phyloP scores from a whole-genome alignment of 2,113 vertebrate genomes.

The Anser brachyrhynchus region DNA sequence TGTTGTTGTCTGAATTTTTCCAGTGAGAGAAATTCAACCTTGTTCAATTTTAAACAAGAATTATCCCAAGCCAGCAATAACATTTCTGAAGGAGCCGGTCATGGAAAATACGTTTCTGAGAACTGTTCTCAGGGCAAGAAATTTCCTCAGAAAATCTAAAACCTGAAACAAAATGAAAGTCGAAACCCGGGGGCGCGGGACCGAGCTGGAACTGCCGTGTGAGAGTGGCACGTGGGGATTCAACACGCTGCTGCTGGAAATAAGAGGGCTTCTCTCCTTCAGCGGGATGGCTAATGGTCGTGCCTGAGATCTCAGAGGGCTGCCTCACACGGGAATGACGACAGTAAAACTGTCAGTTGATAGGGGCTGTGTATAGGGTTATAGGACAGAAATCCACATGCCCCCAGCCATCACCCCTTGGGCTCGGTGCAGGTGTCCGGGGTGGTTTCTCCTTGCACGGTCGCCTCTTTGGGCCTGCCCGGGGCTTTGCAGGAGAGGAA shows the following conservation, averaged over 20 bases:
- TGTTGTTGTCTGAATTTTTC: conserved; percentile 44
- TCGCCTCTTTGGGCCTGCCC: background rate
- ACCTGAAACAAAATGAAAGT: background rate
- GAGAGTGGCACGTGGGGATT: background rate
- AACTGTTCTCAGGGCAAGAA: conserved; percentile 6
- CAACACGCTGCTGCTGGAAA: background rate
- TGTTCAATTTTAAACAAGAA: background rate
- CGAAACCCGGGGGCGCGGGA: background rate
- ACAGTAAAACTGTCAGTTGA: background rate
- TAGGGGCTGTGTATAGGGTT: background rate
- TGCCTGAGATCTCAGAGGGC: background rate
- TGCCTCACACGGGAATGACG: background rate
- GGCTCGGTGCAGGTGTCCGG: background rate
- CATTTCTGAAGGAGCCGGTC: conserved; percentile 44
- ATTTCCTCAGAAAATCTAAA: conserved; percentile 6
- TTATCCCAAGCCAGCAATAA: conserved; percentile 53
- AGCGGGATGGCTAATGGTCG: background rate
- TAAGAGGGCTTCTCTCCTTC: background rate
- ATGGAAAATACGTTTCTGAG: conserved; percentile 51
- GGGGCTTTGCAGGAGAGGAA: background rate
- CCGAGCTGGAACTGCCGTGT: background rate
- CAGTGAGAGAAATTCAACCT: conserved; percentile 29
- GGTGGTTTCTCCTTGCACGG: background rate
- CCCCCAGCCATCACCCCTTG: background rate
- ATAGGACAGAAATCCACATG: background rate